Evolutionary conservation across 2,888 invertebrate genomes (phyloP), one percentile per base, ranked within the genome.

Genomic region (Thecophora atra): DNA sequence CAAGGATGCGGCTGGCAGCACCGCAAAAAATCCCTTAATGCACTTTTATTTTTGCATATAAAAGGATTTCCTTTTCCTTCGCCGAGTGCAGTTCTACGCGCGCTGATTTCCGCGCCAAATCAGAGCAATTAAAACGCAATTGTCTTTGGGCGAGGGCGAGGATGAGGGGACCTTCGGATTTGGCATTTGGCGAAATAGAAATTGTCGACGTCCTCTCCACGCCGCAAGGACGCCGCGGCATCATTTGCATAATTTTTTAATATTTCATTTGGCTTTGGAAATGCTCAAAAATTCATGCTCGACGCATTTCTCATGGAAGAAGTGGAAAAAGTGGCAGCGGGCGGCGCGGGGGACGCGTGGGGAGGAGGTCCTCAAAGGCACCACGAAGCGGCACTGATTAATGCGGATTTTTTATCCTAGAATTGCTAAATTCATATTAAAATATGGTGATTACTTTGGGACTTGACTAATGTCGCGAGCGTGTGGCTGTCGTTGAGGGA

Each of bases 231-330:
- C 78, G 76, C 65, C 74, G 73, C 74, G 71, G 78, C 82, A 82
- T 83, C 84, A 85, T 84, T 85, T 84, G 83, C 83, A 84, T 84
- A 84, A 84, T 85, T 84, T 85, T 78, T 85, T 84, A 84, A 84
- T 84, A 82, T 83, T 82, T 81, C 84, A 82, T 83, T 83, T 84
- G 81, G 68, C 70, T 56, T 54, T 58, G 17, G 15, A 30, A 54
- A 37, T 54, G 37, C 66, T 54, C 28, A 64, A 64, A 64, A 70
- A 70, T 70, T 62, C 63, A 70, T 54, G 62, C 63, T 63, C 37
- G n/a, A n/a, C 42, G 21, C 19, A 42, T 51, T 62, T 70, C 30
- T 24, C 44, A 13, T n/a, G 24, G 58, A 24, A 58, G 26, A 8
- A 58, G 26, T 4, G 26, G 24, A 5, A 1, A 28, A 17, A 15